Base-by-base conservation (phyloP, 2,797 vertebrate species). In the Zalophus californianus region DNA sequence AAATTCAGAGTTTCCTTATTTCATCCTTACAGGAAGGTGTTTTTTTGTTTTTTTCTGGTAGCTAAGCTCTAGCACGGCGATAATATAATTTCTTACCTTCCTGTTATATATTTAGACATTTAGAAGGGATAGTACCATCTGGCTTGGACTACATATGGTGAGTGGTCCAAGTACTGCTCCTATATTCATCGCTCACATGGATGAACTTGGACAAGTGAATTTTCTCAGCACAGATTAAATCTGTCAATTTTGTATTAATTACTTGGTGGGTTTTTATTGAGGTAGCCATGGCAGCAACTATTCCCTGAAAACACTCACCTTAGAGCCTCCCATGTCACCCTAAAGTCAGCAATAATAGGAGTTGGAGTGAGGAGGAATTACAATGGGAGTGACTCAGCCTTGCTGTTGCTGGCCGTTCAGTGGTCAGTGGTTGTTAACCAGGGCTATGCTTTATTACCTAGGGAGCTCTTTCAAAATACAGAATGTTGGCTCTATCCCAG, bases 161-260 rank as follows among this genome's bases (percentile, higher is more conserved):
- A 91, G 66, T 89, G 25, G 25, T 64, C 13, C 21, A 89, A 95
- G 41, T 83, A 62, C 16, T 73, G 25, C 66, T 88, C 10, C 38
- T 54, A 48, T 95, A 12, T 78, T 94, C 41, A 87, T 75, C 21
- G 32, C 29, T 94, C 38, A 91, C 25, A 91, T 35, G n/a, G 38
- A 96, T 93, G 58, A 93, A 18, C 10, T 66, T 62, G 75, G 75
- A 35, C 18, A 73, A 82, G 48, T 77, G 32, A 85, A 64, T 90
- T 96, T 95, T 90, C 80, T 96, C 50, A 88, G 72, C 62, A 87
- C 16, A 80, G 78, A 93, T 96, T 68, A 94, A 95, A 92, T 64
- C 52, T 84, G 58, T 92, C 64, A 54, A 58, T 82, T 75, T 87
- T 90, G n/a, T 16, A 87, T 89, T 96, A 83, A 86, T 94, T 92